A percentile compares a stretch with the other conserved stretches of the same genome.
Evolutionary conservation across 1,140 invertebrate genomes (phyloP).

Genomic region (Drosophila ohnishii): DNA sequence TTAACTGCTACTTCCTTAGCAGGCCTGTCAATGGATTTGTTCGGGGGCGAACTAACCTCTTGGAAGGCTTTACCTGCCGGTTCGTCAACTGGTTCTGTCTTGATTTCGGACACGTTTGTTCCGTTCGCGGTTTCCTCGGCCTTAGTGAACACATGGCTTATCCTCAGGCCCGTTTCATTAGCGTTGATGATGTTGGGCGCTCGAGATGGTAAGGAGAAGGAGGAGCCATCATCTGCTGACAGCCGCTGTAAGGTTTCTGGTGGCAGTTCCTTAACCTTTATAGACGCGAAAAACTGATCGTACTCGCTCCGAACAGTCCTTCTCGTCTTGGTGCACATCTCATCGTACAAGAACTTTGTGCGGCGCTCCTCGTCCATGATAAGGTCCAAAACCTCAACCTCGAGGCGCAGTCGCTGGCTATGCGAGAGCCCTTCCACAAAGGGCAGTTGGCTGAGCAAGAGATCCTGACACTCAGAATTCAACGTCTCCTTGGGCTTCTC

Average conservation of each 20-base stretch:
- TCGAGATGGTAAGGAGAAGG: too few species aligned
- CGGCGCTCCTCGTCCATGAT: constrained; percentile 17
- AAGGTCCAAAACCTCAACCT: constrained; percentile 34
- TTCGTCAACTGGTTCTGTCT: neutral
- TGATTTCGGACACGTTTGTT: neutral
- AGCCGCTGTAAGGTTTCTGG: neutral
- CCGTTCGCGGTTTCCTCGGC: neutral
- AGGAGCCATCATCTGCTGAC: neutral
- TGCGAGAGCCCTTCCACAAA: constrained; percentile 41
- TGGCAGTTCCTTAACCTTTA: constrained; percentile 52
- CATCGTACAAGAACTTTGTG: neutral
- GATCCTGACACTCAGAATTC: neutral
- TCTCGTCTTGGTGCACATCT: neutral
- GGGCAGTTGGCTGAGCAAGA: constrained; percentile 43
- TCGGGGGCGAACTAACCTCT: neutral
- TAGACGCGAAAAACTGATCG: constrained; percentile 43
- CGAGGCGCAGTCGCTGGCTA: constrained; percentile 32
- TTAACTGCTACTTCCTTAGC: neutral
- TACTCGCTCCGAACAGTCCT: constrained; percentile 35
- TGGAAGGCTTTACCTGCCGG: too few species aligned
- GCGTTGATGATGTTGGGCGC: neutral
- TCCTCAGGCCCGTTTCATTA: constrained; percentile 1
- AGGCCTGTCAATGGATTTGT: neutral
- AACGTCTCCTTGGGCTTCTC: neutral
- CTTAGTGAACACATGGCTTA: constrained; percentile 19